Evolutionary conservation across 2,113 vertebrate species (phyloP), one percentile per base, ranked within the genome.

Genomic region (Salvelinus alpinus): DNA sequence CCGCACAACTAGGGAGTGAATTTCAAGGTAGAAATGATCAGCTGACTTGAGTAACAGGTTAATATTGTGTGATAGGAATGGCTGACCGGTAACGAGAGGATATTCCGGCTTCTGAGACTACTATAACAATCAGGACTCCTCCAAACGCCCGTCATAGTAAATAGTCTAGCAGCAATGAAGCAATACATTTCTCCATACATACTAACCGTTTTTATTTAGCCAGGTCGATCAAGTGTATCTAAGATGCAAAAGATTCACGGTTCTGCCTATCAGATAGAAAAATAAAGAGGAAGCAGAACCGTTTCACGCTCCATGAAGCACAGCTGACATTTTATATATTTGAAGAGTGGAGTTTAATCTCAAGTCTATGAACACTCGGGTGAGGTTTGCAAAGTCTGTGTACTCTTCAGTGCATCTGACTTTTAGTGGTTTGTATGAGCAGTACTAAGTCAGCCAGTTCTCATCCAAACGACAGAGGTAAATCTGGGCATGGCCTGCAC

Each of bases 221-320:
- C 83, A 89, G 90, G 86, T 92, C 82, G 88, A 66, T 79, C 74
- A 77, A 31, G 72, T 72, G 81, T 92, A 92, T 92, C 90, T 89
- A 93, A 93, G 91, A 92, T 93, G 89, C 92, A 93, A 92, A 92
- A 90, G 80, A 83, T 88, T 88, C 76, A 84, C 90, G 76, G 83
- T 84, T 89, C 87, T 88, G 79, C 51, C 57, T 86, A 82, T 89
- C 85, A 87, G 88, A 90, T 93, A 93, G 85, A 93, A 94, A 93
- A 93, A 92, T 85, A 90, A 79, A 89, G 79, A 90, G 83, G 76
- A 88, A 89, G 80, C 77, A 85, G 78, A 84, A 81, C 69, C 83
- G 80, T 57, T 74, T 44, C 38, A 3, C 38, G 9, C 38, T 44
- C 38, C 38, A 44, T 44, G 38, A 44, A 44, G 38, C 38, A 44